phyloP scores from a whole-genome alignment of 2,797 vertebrate species.

The Coranthus polyacanthus region DNA sequence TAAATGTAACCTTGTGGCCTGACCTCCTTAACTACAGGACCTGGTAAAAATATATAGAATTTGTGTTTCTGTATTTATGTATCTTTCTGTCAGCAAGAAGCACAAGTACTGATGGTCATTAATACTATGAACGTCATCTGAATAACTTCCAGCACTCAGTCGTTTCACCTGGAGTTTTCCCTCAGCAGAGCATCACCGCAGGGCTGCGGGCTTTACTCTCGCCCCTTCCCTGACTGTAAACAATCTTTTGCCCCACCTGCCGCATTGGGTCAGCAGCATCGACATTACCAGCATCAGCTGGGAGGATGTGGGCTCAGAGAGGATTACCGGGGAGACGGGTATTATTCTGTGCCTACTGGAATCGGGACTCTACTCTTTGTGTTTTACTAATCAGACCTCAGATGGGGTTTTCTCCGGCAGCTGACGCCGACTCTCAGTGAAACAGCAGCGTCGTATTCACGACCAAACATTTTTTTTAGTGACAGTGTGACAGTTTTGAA shows the following conservation, averaged over 20 bases:
- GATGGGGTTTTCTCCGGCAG: slow-evolving; percentile 65
- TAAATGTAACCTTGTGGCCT: too few relatives aligned
- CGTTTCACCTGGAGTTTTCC: slow-evolving; percentile 1
- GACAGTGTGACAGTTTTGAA: not conserved
- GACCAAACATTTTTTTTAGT: not conserved
- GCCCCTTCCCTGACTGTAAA: slow-evolving; percentile 12
- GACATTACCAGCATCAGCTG: slow-evolving; percentile 56
- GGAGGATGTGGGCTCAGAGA: slow-evolving; percentile 73
- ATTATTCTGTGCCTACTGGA: slow-evolving; percentile 68
- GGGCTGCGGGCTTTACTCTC: not conserved
- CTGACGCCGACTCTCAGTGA: slow-evolving; percentile 10
- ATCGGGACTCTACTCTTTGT: slow-evolving; percentile 61
- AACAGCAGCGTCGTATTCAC: not conserved
- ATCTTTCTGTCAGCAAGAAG: too few relatives aligned
- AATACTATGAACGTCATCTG: not conserved
- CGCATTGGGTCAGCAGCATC: slow-evolving; percentile 50
- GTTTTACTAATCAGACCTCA: slow-evolving; percentile 70
- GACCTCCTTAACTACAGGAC: too few relatives aligned
- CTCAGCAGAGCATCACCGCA: slow-evolving; percentile 6
- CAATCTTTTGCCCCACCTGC: slow-evolving; percentile 52
- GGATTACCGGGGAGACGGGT: slow-evolving; percentile 76
- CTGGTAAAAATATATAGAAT: too few relatives aligned
- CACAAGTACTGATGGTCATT: not conserved
- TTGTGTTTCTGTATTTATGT: too few relatives aligned
- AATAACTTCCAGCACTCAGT: slow-evolving; percentile 1